A percentile compares a stretch with the other conserved stretches of the same genome.
phyloP scores from a whole-genome alignment of 2,888 invertebrate species.

The Polymixis flavicincta region DNA sequence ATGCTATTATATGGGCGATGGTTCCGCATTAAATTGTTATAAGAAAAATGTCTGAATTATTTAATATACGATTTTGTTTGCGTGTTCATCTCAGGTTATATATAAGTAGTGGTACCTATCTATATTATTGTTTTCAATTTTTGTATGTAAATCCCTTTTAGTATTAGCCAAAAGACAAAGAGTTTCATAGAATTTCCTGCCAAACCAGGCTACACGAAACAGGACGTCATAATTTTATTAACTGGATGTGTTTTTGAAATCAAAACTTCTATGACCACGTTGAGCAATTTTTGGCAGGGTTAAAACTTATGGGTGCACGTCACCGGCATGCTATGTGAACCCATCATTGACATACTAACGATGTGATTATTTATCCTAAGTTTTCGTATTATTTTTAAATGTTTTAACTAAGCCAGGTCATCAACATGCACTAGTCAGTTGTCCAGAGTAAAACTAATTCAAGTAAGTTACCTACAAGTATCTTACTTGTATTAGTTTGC shows the following conservation, averaged over 20 bases:
- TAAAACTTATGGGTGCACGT: no score
- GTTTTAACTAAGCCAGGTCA: no score
- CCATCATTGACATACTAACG: no score
- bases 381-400: no score
- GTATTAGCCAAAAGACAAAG: background rate
- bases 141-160: background rate
- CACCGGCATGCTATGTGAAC: no score
- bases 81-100: background rate
- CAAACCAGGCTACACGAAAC: background rate
- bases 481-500: background rate
- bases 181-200: background rate
- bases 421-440: no score
- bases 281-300: no score
- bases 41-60: background rate
- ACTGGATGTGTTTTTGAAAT: background rate
- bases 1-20: slow-evolving; percentile 19
- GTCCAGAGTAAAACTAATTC: no score
- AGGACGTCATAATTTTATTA: background rate
- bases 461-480: no score
- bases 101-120: background rate
- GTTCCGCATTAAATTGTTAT: slow-evolving; percentile 41
- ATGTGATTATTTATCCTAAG: no score
- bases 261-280: no score
- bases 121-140: no score
- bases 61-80: background rate